A percentile compares a stretch with the other conserved stretches of the same genome.
Evolutionary conservation across 2,888 invertebrate species (phyloP).

Genomic region (Latrodectus elegans): DNA sequence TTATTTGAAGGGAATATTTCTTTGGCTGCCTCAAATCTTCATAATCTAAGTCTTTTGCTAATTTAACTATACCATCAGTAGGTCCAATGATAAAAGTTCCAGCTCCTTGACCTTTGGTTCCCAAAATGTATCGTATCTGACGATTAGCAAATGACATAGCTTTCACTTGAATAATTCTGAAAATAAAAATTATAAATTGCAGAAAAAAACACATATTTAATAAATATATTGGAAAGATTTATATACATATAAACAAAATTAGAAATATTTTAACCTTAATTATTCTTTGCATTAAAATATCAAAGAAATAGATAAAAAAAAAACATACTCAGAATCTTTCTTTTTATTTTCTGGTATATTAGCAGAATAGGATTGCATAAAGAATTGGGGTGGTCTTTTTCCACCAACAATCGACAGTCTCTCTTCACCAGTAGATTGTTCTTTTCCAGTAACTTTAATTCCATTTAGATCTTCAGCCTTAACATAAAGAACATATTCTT

Average conservation of each 20-base stretch:
- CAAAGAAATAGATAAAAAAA: background rate
- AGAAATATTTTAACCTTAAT: background rate
- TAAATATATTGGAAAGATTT: background rate
- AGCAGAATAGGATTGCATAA: conserved; percentile 93
- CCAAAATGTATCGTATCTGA: conserved; percentile 94
- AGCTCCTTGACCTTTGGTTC: conserved; percentile 95
- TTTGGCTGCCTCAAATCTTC: conserved; percentile 96
- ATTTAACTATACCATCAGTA: conserved; percentile 94
- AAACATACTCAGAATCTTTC: conserved; percentile 91
- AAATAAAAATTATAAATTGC: conserved; percentile 73
- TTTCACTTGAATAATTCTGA: conserved; percentile 94
- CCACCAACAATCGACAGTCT: conserved; percentile 94
- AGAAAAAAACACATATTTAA: too few relatives aligned
- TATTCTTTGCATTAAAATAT: background rate
- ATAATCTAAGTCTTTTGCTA: conserved; percentile 96
- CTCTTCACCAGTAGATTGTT: conserved; percentile 93
- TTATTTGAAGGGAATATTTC: conserved; percentile 91
- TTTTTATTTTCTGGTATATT: conserved; percentile 97
- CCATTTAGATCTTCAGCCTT: conserved; percentile 97
- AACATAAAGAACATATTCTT: conserved; percentile 96
- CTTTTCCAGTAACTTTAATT: conserved; percentile 89
- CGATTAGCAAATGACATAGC: conserved; percentile 97
- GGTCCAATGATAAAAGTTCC: conserved; percentile 96
- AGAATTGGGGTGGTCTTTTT: conserved; percentile 96
- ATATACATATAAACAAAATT: background rate